These are phyloP conservation scores for Stegophylla sp. DNA, from an alignment of 2,888 invertebrate genomes.

Conservation along the genomic window DNA sequence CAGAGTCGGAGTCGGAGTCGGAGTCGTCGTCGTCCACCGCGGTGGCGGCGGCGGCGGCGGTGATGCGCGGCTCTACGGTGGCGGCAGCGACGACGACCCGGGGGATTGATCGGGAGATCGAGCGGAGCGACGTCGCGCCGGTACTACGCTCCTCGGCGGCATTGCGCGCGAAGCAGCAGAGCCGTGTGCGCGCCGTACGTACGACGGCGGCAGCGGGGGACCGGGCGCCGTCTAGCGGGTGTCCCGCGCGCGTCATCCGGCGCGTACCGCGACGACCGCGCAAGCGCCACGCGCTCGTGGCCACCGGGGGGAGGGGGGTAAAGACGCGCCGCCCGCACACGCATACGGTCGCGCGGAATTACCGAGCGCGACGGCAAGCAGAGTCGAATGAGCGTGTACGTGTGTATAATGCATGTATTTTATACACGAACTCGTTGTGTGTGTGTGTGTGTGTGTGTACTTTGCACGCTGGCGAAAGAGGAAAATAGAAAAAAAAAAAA, in stretches of 20 bases:
- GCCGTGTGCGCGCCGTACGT: conserved; percentile 2
- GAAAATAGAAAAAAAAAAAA: neutral
- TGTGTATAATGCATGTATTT: no score
- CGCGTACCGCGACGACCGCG: conserved; percentile 12
- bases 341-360: neutral
- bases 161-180: neutral
- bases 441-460: no score
- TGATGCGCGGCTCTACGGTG: conserved; percentile 17
- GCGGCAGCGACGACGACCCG: conserved; percentile 41
- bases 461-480: neutral
- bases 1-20: neutral
- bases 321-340: neutral
- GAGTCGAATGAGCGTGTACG: neutral
- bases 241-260: conserved; percentile 27
- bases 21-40: no score
- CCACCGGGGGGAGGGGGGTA: no score
- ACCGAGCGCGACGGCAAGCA: neutral
- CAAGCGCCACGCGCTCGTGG: neutral
- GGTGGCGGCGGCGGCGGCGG: neutral
- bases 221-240: conserved; percentile 57
- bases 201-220: conserved; percentile 30
- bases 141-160: conserved; percentile 40
- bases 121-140: conserved; percentile 49
- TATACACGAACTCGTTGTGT: no score
- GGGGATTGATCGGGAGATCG: conserved; percentile 58